Evolutionary conservation across 2,797 vertebrate genomes (phyloP).

Genomic region (Allobates femoralis): DNA sequence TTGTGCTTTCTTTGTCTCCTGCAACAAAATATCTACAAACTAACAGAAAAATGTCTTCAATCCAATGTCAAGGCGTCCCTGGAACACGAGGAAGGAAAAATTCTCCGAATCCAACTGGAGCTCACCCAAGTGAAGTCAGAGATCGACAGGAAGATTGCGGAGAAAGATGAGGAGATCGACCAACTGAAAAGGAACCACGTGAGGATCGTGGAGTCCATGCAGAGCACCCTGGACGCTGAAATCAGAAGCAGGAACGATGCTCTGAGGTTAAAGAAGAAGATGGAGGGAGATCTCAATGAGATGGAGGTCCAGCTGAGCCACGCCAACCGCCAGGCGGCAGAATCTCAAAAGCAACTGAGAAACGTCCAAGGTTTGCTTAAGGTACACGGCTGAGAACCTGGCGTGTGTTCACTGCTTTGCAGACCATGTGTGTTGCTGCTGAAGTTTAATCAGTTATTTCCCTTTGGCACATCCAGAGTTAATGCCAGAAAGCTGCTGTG

Average conservation of each 20-base stretch:
- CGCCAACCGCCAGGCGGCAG: constrained; percentile 82
- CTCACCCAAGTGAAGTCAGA: constrained; percentile 88
- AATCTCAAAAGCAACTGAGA: constrained; percentile 87
- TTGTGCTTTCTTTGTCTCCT: neutral
- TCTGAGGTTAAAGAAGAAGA: constrained; percentile 90
- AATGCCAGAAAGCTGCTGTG: too few species aligned
- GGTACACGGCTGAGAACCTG: constrained; percentile 71
- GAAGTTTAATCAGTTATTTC: too few species aligned
- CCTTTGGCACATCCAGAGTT: too few species aligned
- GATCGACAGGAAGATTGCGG: constrained; percentile 83
- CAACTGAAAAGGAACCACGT: constrained; percentile 90
- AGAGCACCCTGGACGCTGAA: constrained; percentile 84
- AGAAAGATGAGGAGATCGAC: constrained; percentile 91
- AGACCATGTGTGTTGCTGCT: too few species aligned
- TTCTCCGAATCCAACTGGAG: constrained; percentile 86
- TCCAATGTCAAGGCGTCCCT: constrained; percentile 86
- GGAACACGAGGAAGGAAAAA: constrained; percentile 90
- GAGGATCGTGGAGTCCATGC: constrained; percentile 83
- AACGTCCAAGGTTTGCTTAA: constrained; percentile 84
- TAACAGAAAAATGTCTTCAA: neutral
- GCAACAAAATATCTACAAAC: neutral
- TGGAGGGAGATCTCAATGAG: constrained; percentile 89
- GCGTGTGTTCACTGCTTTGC: too few species aligned
- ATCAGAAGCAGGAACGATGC: constrained; percentile 88
- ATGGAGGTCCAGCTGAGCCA: constrained; percentile 90